phyloP scores from a whole-genome alignment of 2,888 invertebrate genomes.

The Pimpla rufipes region DNA sequence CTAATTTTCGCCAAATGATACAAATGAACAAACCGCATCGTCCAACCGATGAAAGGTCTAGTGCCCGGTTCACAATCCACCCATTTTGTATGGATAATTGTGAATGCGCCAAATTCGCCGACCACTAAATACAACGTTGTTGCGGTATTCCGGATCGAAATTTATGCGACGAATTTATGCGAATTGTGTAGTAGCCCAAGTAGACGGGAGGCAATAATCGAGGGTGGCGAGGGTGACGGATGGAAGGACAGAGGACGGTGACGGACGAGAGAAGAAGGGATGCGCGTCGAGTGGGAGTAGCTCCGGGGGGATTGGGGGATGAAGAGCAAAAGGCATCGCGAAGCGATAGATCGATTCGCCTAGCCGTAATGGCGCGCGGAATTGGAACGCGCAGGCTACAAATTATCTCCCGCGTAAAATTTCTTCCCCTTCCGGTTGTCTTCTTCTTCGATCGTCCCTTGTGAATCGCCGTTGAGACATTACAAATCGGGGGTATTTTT shows the following conservation, averaged over 20 bases:
- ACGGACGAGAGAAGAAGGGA: conserved; percentile 18
- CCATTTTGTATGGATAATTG: conserved; percentile 32
- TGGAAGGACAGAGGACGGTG: background rate
- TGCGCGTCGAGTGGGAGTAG: background rate
- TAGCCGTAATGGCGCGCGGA: conserved; percentile 27
- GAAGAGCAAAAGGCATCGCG: background rate
- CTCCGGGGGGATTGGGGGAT: background rate
- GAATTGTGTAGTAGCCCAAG: background rate
- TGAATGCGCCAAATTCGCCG: conserved; percentile 10
- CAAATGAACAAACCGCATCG: no score
- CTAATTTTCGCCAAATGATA: no score
- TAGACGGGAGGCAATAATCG: conserved; percentile 5
- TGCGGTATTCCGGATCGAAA: background rate
- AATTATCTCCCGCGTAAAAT: conserved; percentile 27
- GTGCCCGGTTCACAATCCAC: conserved; percentile 10
- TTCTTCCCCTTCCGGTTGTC: background rate
- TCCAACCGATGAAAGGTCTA: no score
- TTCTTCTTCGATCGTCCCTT: background rate
- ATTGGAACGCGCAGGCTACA: conserved; percentile 28
- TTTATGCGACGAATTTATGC: conserved; percentile 2
- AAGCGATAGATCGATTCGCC: conserved; percentile 26
- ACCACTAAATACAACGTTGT: background rate
- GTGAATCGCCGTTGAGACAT: background rate
- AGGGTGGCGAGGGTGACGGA: conserved; percentile 7
- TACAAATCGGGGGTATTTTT: background rate